Conservation (phyloP, 2,113 vertebrate species). For the Petaurus breviceps region DNA sequence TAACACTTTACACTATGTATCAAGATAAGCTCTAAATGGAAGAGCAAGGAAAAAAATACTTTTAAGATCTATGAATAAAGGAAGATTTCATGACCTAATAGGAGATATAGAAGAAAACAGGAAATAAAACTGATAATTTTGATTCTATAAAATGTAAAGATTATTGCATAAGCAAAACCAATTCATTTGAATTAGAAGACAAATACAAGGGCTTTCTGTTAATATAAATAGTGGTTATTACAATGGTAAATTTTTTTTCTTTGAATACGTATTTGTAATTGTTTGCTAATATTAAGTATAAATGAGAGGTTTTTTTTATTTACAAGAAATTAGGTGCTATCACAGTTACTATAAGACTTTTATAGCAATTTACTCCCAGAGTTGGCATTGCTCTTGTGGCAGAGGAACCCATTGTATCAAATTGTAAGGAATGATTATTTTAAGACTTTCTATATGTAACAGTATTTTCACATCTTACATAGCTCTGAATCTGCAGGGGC, state of each 20-base stretch:
- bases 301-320: not conserved
- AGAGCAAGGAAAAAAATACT: not conserved
- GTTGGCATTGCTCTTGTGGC: not conserved
- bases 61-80: not conserved
- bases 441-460: not conserved
- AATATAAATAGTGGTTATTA: not conserved
- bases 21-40: not conserved
- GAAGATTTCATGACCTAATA: not conserved
- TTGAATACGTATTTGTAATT: not conserved
- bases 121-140: not conserved
- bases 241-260: not conserved
- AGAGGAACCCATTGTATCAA: not conserved
- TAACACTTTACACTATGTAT: not conserved
- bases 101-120: not conserved
- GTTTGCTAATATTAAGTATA: not conserved
- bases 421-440: not conserved
- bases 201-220: not conserved
- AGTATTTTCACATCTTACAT: not conserved
- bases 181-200: not conserved
- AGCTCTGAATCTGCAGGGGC: not conserved
- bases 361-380: not conserved
- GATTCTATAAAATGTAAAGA: not conserved
- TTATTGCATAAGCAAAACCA: not conserved
- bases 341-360: not conserved
- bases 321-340: not conserved